Percentiles rank a stretch among this genome's conserved stretches.
Evolutionary conservation across 2,888 invertebrate genomes (phyloP).

Genomic region (Napeogenes sylphis): DNA sequence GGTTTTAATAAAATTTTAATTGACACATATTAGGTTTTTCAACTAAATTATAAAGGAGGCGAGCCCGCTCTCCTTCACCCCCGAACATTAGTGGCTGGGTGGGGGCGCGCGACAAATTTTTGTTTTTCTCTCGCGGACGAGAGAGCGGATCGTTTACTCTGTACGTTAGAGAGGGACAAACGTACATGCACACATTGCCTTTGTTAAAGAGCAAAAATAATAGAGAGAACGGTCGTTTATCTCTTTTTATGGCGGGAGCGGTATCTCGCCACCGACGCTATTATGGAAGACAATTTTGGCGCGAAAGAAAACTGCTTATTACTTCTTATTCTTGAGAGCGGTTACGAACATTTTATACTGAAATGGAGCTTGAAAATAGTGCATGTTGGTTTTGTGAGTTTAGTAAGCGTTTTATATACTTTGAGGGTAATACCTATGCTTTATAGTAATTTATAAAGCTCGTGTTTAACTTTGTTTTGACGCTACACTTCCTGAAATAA

Average conservation of each 20-base stretch:
- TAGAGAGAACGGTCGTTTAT: slow-evolving; percentile 77
- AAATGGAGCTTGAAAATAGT: slow-evolving; percentile 33
- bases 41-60: slow-evolving; percentile 72
- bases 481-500: no score
- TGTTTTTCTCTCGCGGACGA: slow-evolving; percentile 67
- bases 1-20: slow-evolving; percentile 73
- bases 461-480: no score
- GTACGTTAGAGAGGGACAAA: slow-evolving; percentile 62
- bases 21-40: slow-evolving; percentile 72
- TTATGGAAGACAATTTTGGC: slow-evolving; percentile 77
- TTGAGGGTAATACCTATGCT: no score
- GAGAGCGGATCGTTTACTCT: slow-evolving; percentile 41
- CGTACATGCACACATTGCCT: slow-evolving; percentile 73
- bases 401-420: neutral
- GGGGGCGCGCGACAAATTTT: slow-evolving; percentile 68
- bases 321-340: slow-evolving; percentile 71
- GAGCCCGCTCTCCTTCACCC: slow-evolving; percentile 57
- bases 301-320: slow-evolving; percentile 78
- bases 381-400: slow-evolving; percentile 14
- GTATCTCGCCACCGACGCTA: slow-evolving; percentile 74
- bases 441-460: no score
- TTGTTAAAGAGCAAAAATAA: slow-evolving; percentile 77
- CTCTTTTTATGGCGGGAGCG: slow-evolving; percentile 75
- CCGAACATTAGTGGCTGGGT: slow-evolving; percentile 66
- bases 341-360: slow-evolving; percentile 36